Evolutionary conservation across 2,797 vertebrate genomes (phyloP).

Genomic region (Macrochelys suwanniensis): DNA sequence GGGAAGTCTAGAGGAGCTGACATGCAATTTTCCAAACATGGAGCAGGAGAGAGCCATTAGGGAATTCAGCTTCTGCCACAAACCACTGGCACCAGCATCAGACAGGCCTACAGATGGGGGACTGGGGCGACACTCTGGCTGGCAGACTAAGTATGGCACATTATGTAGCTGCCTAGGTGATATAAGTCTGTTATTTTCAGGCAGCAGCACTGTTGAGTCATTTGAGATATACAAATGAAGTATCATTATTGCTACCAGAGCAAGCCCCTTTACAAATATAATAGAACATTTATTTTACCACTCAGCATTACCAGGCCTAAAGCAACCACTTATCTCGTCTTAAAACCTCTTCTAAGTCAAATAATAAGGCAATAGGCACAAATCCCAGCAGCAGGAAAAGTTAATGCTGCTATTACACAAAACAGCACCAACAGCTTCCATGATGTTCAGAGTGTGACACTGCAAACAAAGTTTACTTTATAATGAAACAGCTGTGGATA

Average conservation of each 20-base stretch:
- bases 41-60: neutral
- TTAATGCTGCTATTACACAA: neutral
- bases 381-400: neutral
- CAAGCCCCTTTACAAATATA: neutral
- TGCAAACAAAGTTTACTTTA: neutral
- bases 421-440: neutral
- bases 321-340: neutral
- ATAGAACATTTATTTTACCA: neutral
- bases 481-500: neutral
- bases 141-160: neutral
- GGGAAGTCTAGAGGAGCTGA: neutral
- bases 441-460: neutral
- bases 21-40: neutral
- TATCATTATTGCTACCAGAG: neutral
- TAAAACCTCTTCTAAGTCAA: neutral
- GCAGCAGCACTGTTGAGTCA: neutral
- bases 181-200: neutral
- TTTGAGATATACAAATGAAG: neutral
- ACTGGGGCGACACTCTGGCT: neutral
- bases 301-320: neutral
- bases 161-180: neutral
- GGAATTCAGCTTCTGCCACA: neutral
- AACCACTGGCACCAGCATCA: neutral
- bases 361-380: neutral
- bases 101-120: neutral